Evolutionary conservation across 2,113 vertebrate species (phyloP).

Genomic region (Setophaga coronata): DNA sequence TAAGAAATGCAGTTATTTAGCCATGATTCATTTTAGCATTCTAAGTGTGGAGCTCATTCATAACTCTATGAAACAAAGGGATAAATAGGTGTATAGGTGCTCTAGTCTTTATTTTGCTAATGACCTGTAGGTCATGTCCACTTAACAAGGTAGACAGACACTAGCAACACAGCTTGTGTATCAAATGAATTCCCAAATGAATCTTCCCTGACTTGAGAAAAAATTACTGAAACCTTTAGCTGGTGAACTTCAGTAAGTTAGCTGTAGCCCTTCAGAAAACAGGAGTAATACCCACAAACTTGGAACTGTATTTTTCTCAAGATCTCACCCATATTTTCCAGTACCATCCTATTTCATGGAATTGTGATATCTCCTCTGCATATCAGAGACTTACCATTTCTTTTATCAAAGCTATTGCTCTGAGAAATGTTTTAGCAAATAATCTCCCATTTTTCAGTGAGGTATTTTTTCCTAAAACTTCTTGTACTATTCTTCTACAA

Average conservation of each 20-base stretch:
- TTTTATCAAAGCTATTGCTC: not conserved
- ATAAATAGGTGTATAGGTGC: rapidly evolving
- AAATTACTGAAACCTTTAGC: not conserved
- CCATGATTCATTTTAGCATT: not conserved
- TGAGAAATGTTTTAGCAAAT: not conserved
- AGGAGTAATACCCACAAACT: not conserved
- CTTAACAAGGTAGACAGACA: not conserved
- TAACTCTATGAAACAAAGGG: not conserved
- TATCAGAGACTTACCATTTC: not conserved
- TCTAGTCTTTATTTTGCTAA: not conserved
- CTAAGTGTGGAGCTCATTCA: not conserved
- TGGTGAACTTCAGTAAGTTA: not conserved
- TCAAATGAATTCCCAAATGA: not conserved
- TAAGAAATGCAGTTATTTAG: not conserved
- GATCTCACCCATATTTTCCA: not conserved
- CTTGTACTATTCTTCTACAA: not conserved
- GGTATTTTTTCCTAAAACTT: not conserved
- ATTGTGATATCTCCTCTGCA: not conserved
- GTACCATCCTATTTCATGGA: not conserved
- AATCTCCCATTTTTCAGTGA: not conserved
- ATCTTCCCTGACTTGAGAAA: not conserved
- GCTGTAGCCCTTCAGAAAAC: not conserved
- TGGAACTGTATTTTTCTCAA: not conserved
- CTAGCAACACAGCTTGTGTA: not conserved
- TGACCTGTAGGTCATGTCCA: not conserved